A percentile compares a stretch with the other conserved stretches of the same genome.
These are phyloP conservation scores for Sisor rabdophorus DNA, from an alignment of 2,113 vertebrate species.

Conservation along the genomic window DNA sequence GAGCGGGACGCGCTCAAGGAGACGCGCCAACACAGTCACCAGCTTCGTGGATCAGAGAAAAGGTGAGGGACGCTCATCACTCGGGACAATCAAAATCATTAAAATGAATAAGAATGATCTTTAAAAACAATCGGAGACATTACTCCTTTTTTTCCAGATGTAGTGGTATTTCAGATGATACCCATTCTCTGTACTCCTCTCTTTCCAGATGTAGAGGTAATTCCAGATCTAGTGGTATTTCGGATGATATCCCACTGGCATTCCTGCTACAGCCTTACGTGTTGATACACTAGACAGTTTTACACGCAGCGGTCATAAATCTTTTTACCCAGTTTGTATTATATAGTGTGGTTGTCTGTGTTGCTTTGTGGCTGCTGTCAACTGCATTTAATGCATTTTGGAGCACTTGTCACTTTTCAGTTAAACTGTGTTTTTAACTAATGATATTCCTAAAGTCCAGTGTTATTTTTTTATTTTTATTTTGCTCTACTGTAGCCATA, in stretches of 20 bases:
- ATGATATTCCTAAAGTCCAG: not conserved
- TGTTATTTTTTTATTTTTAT: not conserved
- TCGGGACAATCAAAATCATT: too few relatives aligned
- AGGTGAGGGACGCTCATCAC: slow-evolving; percentile 50
- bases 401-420: not conserved
- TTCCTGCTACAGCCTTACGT: not conserved
- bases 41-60: slow-evolving; percentile 76
- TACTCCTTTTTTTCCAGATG: too few relatives aligned
- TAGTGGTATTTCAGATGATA: too few relatives aligned
- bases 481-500: not conserved
- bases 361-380: not conserved
- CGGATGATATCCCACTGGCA: slow-evolving; percentile 1
- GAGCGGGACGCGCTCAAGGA: slow-evolving; percentile 48
- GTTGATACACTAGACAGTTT: not conserved
- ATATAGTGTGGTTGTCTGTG: too few relatives aligned
- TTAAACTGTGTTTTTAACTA: not conserved
- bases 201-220: not conserved
- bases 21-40: slow-evolving; percentile 74
- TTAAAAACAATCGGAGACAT: too few relatives aligned
- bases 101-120: too few relatives aligned
- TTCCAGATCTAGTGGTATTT: not conserved
- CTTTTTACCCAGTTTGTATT: not conserved
- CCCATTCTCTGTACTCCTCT: not conserved
- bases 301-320: not conserved
- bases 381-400: not conserved